Base-by-base conservation (phyloP, 1,140 invertebrate species). In the Calephelis virginiensis region DNA sequence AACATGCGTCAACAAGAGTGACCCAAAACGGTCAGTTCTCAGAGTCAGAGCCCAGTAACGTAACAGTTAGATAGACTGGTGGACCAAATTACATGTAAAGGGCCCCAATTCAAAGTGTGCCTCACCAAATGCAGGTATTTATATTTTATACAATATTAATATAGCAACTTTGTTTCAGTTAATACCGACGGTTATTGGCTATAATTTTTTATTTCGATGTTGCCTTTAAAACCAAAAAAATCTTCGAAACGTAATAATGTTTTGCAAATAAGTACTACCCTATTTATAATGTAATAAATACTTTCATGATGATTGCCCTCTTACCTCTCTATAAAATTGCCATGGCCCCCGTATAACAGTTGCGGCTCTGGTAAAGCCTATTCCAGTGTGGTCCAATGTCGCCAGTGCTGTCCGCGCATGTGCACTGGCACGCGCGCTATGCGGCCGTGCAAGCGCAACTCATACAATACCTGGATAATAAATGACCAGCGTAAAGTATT, bases 401-500 rank as follows among this genome's bases (percentile, higher is more conserved):
- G 69, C 59, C 64, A 60, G 67, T 77, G 77, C 82, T 89, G 88
- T 88, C 86, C 82, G 76, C 86, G 84, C 83, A 76, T 69, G 75
- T 70, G 59, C 66, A 66, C 48, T 66, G 82, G 88, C 85, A 88
- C 83, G 86, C 88, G 86, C 78, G 86, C 85, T 84, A 90, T 90
- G 88, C 86, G 78, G 63, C 78, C 64, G 70, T 64, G 69, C 73
- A 69, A 72, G 73, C 70, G 74, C 73, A 76, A 74, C 76, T 77
- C 71, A 68, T 69, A 68, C 75, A 78, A 71, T 83, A 78, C 73
- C 75, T 46, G 67, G 8, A 76, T 91, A 80, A 91, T 89, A 91
- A 91, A 91, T 91, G 85, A 88, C 83, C 81, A 79, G 70, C 63
- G 79, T 80, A 69, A 83, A 68, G 83, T 73, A 89, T 91, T 91